These are phyloP conservation scores for Bhutanitis thaidina DNA, from an alignment of 2,888 invertebrate genomes.

Conservation along the genomic window DNA sequence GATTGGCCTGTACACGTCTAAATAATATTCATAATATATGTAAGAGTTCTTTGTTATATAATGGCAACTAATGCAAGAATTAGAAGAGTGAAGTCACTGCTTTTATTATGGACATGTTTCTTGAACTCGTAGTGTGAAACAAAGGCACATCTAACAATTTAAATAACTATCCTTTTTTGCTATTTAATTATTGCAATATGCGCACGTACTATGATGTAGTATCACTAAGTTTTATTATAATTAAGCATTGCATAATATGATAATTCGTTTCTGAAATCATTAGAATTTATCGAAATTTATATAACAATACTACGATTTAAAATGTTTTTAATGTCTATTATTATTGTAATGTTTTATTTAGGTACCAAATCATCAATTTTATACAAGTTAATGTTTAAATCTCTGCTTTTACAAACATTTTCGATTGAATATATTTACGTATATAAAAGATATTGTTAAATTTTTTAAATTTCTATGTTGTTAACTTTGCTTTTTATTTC, in stretches of 20 bases:
- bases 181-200: not conserved
- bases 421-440: not conserved
- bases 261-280: not conserved
- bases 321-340: not conserved
- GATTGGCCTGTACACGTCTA: too few relatives aligned
- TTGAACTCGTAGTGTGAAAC: too few relatives aligned
- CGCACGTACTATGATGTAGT: not conserved
- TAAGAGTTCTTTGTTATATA: too few relatives aligned
- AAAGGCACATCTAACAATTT: too few relatives aligned
- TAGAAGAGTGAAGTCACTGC: too few relatives aligned
- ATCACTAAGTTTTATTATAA: not conserved
- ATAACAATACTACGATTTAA: too few relatives aligned
- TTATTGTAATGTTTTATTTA: not conserved
- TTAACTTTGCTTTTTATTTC: not conserved
- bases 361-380: not conserved
- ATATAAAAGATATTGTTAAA: not conserved
- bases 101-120: too few relatives aligned
- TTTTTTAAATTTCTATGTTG: constrained; percentile 10
- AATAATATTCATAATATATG: too few relatives aligned
- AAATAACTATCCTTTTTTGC: too few relatives aligned
- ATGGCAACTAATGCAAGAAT: too few relatives aligned
- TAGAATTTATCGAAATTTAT: not conserved
- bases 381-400: constrained; percentile 2
- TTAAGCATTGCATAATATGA: constrained; percentile 8
- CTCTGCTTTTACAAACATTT: not conserved